Base-by-base conservation (phyloP, 2,797 vertebrate genomes). In the Petrocephalus schoutedeni region DNA sequence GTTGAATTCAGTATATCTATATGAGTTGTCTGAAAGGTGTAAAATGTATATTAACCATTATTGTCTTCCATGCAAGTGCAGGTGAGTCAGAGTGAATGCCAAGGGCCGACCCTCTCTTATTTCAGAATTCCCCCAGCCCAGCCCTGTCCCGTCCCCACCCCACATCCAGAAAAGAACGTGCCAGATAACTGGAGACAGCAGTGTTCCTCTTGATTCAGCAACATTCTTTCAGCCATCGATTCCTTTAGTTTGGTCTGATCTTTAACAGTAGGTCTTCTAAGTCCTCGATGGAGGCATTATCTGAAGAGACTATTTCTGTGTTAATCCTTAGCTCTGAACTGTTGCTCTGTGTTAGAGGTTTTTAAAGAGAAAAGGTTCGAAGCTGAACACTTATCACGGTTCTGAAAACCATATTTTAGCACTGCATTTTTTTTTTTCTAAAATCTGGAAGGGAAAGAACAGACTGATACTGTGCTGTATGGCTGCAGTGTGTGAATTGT, bases 51-150 rank as follows among this genome's bases (percentile, higher is more conserved):
- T 90, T 89, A 92, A 91, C 94, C 94, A 94, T 94, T 92, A 1
- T 93, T 91, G 95, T 96, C 96, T 96, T 96, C 96, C 96, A 93
- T 91, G 92, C 83, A 83, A 90, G 89, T 88, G 89, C 89, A 89
- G 94, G 92, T 94, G 93, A 94, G 89, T 0, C 19, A 89, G 86
- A 71, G 88, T 49, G 86, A 74, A 86, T 58, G 61, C 84, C 74
- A 74, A 58, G 89, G 89, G 86, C 91, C 92, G 85, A 90, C 92
- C 86, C 49, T 89, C 92, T 90, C 89, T 86, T 83, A 83, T 54
- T 51, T 59, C 19, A 89, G 86, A 28, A 58, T 57, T 45, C 51
- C 49, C 71, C 87, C 64, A 71, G 3, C 74, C 56, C 19, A 45
- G 2, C 32, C 64, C 57, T 14, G 14, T 19, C 58, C 49, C 57